Evolutionary conservation across 1,140 invertebrate species (phyloP).

Genomic region (Zaprionus davidi): DNA sequence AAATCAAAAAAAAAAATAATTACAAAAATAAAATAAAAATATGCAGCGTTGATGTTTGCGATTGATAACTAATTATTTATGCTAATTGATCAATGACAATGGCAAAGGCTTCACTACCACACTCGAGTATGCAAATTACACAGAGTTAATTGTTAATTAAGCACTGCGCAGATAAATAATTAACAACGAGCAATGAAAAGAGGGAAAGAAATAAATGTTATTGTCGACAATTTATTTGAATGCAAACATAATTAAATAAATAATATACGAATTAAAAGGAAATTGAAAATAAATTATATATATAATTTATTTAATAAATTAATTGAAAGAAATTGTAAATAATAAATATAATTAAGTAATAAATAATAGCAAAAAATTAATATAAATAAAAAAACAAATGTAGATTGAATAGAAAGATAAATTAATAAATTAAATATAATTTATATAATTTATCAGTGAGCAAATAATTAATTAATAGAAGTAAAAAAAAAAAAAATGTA

Average conservation of each 20-base stretch:
- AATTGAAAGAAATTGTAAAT: no score
- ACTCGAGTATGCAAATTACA: conserved; percentile 6
- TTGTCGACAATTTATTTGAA: neutral
- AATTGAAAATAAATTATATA: neutral
- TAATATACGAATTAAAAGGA: neutral
- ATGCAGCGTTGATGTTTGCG: neutral
- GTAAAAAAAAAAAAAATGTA: no score
- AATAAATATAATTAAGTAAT: neutral
- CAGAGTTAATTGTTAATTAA: neutral
- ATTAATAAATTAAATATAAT: no score
- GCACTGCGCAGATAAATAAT: neutral
- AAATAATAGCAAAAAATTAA: neutral
- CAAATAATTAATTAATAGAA: no score
- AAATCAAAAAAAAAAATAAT: no score
- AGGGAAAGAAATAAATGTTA: neutral
- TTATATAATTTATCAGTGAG: no score
- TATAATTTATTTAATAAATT: neutral
- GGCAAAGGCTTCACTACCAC: neutral
- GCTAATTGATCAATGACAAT: conserved; percentile 5
- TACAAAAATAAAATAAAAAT: neutral
- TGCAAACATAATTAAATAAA: neutral
- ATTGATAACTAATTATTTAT: conserved; percentile 9
- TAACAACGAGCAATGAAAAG: neutral
- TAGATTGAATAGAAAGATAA: no score
- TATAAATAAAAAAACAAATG: no score